These are phyloP conservation scores for Crax fasciolata DNA, from an alignment of 2,797 vertebrate genomes.

Conservation along the genomic window DNA sequence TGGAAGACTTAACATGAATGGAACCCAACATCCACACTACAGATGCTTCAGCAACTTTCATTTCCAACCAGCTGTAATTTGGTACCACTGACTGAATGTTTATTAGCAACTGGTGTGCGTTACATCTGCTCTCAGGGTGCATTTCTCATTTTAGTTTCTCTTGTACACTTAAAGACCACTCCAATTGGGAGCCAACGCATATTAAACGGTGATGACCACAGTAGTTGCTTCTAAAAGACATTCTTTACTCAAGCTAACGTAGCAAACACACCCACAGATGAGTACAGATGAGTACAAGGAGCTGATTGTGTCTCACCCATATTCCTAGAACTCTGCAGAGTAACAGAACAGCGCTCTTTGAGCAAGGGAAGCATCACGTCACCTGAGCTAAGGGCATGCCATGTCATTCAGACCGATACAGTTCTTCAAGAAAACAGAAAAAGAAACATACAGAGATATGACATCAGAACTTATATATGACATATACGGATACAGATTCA, in stretches of 20 bases:
- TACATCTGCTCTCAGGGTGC: not conserved
- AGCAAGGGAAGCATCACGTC: not conserved
- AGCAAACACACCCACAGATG: rapidly evolving
- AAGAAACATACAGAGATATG: not conserved
- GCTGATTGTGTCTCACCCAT: not conserved
- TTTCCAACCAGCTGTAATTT: not conserved
- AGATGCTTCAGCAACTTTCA: not conserved
- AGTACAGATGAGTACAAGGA: not conserved
- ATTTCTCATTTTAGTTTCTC: not conserved
- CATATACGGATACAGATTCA: not conserved
- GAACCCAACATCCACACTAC: not conserved
- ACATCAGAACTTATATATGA: not conserved
- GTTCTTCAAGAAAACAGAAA: not conserved
- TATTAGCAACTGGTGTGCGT: not conserved
- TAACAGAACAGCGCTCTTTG: not conserved
- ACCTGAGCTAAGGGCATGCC: not conserved
- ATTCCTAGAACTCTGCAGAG: not conserved
- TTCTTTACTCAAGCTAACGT: not conserved
- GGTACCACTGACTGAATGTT: not conserved
- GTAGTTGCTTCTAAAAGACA: not conserved
- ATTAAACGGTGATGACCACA: not conserved
- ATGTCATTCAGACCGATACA: not conserved
- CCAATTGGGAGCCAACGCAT: not conserved
- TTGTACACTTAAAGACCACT: not conserved
- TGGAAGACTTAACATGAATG: not conserved